phyloP scores from a whole-genome alignment of 2,113 vertebrate species.

The Cinclus mexicanus region DNA sequence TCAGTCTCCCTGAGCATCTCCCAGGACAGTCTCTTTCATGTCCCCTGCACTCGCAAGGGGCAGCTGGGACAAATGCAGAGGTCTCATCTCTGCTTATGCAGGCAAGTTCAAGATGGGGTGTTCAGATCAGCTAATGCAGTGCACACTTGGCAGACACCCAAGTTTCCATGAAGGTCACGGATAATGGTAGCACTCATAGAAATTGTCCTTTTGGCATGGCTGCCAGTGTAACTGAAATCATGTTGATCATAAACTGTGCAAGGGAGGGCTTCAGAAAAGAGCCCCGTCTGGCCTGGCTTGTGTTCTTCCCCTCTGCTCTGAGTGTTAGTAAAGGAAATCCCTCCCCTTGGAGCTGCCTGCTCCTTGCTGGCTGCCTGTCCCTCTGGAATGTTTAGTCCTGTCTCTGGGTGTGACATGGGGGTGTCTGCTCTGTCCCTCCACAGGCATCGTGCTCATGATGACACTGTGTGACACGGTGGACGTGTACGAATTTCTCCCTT shows the following conservation, averaged over 20 bases:
- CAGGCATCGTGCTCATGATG: conserved; percentile 83
- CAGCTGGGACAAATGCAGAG: background rate
- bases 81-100: background rate
- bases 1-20: background rate
- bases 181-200: background rate
- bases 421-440: background rate
- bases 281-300: accelerated
- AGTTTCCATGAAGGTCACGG: background rate
- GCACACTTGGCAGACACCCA: background rate
- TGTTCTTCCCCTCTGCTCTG: background rate
- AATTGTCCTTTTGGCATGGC: background rate
- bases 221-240: background rate
- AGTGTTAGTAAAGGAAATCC: accelerated
- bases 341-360: background rate
- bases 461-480: conserved; percentile 76
- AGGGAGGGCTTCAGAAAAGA: background rate
- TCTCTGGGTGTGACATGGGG: background rate
- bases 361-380: background rate
- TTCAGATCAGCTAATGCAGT: background rate
- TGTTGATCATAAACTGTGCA: accelerated
- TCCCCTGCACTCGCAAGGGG: background rate
- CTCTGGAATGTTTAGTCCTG: accelerated
- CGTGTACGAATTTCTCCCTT: conserved; percentile 81
- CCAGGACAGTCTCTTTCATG: background rate
- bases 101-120: background rate